A percentile compares a stretch with the other conserved stretches of the same genome.
Evolutionary conservation across 2,797 vertebrate genomes (phyloP).

Genomic region (Lutjanus campechanus): DNA sequence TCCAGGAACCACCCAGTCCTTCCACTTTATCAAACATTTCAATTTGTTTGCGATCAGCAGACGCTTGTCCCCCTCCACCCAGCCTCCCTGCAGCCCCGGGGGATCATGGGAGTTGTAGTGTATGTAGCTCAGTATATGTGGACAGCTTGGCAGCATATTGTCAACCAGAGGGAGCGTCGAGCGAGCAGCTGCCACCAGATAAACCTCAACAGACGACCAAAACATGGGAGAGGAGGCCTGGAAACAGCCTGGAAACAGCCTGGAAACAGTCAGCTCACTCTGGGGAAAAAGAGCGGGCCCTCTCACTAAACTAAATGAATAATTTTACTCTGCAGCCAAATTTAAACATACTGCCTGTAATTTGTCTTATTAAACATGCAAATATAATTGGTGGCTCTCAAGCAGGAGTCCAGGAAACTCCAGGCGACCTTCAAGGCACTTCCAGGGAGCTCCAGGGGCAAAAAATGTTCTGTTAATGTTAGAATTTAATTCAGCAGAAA

Average conservation of each 20-base stretch:
- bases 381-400: constrained; percentile 53
- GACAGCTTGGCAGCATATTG: constrained; percentile 80
- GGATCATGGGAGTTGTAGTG: constrained; percentile 61
- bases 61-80: not conserved
- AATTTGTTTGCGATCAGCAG: not conserved
- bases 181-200: constrained; percentile 75
- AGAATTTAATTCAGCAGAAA: constrained; percentile 12
- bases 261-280: constrained; percentile 5
- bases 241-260: constrained; percentile 17
- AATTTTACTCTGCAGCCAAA: not conserved
- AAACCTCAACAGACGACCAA: constrained; percentile 55
- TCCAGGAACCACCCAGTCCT: not conserved
- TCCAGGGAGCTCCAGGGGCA: constrained; percentile 40
- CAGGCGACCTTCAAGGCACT: constrained; percentile 49
- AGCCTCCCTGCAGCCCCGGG: constrained; percentile 20
- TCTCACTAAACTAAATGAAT: not conserved
- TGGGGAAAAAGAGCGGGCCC: not conserved
- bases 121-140: constrained; percentile 36
- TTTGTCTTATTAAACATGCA: constrained; percentile 44
- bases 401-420: constrained; percentile 25
- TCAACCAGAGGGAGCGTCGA: constrained; percentile 69
- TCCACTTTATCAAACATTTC: not conserved
- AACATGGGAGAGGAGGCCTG: constrained; percentile 36
- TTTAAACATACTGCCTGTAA: not conserved
- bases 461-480: not conserved